Evolutionary conservation across 2,888 invertebrate species (phyloP).

Genomic region (Andrena flavipes): DNA sequence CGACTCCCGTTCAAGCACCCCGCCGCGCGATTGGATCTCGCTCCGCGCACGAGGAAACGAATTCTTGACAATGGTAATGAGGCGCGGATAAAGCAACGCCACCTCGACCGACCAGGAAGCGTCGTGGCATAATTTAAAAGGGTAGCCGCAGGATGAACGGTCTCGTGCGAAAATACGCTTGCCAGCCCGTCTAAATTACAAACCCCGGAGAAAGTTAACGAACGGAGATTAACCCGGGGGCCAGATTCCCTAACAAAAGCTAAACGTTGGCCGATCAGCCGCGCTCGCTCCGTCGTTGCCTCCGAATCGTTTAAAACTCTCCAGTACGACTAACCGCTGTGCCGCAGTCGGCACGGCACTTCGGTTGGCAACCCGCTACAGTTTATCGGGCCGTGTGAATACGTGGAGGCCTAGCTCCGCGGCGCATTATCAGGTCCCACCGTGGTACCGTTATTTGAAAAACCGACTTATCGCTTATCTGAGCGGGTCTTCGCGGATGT

Average conservation of each 20-base stretch:
- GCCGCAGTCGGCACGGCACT: no score
- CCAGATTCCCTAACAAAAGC: no score
- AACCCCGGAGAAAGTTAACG: slow-evolving; percentile 21
- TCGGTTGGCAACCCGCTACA: not conserved
- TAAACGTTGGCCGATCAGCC: no score
- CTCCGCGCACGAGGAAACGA: slow-evolving; percentile 52
- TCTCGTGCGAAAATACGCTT: not conserved
- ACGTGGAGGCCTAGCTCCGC: slow-evolving; percentile 7
- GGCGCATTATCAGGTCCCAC: slow-evolving; percentile 48
- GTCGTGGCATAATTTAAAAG: slow-evolving; percentile 24
- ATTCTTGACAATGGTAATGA: slow-evolving; percentile 60
- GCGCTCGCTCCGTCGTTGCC: no score
- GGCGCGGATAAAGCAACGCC: slow-evolving; percentile 44
- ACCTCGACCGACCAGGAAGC: slow-evolving; percentile 34
- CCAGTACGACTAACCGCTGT: no score
- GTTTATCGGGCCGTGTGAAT: slow-evolving; percentile 16
- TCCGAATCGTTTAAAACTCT: no score
- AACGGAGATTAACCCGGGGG: not conserved
- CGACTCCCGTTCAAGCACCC: slow-evolving; percentile 32
- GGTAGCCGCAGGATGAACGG: slow-evolving; percentile 19
- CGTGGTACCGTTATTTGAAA: slow-evolving; percentile 62
- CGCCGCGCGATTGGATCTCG: slow-evolving; percentile 40
- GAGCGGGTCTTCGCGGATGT: slow-evolving; percentile 47
- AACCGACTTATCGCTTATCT: slow-evolving; percentile 65
- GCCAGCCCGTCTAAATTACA: not conserved